Conservation (phyloP, 1,140 invertebrate species). For the Hestina assimilis region DNA sequence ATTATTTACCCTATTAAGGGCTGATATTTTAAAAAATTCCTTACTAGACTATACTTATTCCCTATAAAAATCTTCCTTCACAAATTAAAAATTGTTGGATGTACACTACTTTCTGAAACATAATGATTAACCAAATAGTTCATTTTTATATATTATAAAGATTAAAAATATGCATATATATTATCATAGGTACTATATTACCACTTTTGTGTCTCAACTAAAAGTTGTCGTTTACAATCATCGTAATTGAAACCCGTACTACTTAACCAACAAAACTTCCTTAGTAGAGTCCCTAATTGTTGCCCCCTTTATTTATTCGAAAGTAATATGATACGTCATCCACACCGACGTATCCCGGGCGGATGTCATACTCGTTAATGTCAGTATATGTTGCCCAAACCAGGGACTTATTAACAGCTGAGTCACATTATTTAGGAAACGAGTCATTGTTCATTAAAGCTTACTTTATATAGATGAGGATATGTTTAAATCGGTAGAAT, state of each 20-base stretch:
- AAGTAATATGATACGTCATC: conserved; percentile 67
- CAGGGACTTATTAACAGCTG: conserved; percentile 65
- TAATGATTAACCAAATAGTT: too few relatives aligned
- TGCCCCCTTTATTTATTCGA: conserved; percentile 65
- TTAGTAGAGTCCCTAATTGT: conserved; percentile 56
- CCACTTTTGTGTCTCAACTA: too few relatives aligned
- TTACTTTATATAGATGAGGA: not conserved
- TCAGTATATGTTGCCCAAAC: conserved; percentile 68
- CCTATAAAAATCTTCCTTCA: too few relatives aligned
- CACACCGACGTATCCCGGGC: conserved; percentile 51
- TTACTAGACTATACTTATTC: too few relatives aligned
- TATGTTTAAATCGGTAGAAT: not conserved
- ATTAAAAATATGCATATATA: too few relatives aligned
- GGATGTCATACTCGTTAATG: conserved; percentile 65
- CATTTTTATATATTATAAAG: too few relatives aligned
- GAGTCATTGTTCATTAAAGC: not conserved
- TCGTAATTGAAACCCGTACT: conserved; percentile 2
- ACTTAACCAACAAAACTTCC: conserved; percentile 53
- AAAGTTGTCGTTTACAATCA: too few relatives aligned
- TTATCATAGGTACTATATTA: too few relatives aligned
- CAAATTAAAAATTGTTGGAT: too few relatives aligned
- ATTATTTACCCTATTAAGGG: too few relatives aligned
- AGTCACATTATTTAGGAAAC: conserved; percentile 38
- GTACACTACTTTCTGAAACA: too few relatives aligned
- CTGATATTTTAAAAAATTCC: too few relatives aligned